These are phyloP conservation scores for Sphyrna mokarran DNA, from an alignment of 2,113 vertebrate genomes.

Conservation along the genomic window DNA sequence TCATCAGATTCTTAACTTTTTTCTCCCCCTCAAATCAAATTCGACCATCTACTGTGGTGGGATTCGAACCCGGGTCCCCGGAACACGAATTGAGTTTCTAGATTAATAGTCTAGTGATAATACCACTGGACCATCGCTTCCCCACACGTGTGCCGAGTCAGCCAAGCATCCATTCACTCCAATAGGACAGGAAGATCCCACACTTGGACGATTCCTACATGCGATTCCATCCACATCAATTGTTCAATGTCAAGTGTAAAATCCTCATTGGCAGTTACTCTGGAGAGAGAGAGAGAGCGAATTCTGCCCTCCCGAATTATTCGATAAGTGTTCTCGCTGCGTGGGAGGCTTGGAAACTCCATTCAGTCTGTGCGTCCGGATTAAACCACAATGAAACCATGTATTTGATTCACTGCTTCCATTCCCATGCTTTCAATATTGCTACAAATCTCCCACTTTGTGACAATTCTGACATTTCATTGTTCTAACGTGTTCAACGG, in stretches of 20 bases:
- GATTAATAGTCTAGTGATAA: too few species aligned
- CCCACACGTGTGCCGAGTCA: too few species aligned
- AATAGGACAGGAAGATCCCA: too few species aligned
- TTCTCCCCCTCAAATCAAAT: too few species aligned
- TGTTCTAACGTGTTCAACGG: neutral
- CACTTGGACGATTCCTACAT: too few species aligned
- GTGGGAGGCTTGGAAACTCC: neutral
- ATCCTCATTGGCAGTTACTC: neutral
- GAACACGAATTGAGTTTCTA: too few species aligned
- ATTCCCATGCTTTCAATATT: slow-evolving; percentile 19
- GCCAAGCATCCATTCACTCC: too few species aligned
- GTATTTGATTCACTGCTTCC: neutral
- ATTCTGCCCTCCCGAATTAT: neutral
- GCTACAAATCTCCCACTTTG: neutral
- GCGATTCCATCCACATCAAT: neutral
- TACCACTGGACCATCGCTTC: too few species aligned
- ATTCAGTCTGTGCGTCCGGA: neutral
- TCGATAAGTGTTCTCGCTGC: neutral
- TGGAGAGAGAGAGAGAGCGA: neutral
- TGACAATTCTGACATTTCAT: slow-evolving; percentile 4
- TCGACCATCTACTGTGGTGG: too few species aligned
- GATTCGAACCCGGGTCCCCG: too few species aligned
- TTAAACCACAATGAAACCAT: neutral
- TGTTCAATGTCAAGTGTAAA: neutral
- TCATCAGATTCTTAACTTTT: too few species aligned